phyloP scores from a whole-genome alignment of 2,797 vertebrate genomes.

The Alcedo atthis region DNA sequence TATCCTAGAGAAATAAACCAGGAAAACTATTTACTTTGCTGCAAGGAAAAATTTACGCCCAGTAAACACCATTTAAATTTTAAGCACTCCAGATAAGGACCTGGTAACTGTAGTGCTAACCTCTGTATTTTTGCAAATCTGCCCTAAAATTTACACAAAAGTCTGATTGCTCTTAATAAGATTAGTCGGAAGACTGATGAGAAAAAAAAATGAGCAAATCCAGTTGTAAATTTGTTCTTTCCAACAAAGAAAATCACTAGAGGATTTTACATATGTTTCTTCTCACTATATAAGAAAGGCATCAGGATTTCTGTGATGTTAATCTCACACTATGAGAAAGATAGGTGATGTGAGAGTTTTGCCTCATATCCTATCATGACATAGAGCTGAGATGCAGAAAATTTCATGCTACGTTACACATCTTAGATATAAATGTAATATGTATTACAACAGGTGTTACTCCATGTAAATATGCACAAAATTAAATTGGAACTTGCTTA shows the following conservation, averaged over 20 bases:
- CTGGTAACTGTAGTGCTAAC: no score
- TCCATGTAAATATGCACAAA: not conserved
- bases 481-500: not conserved
- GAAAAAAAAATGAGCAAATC: no score
- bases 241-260: not conserved
- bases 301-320: not conserved
- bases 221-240: no score
- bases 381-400: not conserved
- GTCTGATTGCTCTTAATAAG: no score
- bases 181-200: no score
- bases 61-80: no score
- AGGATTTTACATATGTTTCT: not conserved
- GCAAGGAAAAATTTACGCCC: no score
- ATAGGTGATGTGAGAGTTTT: not conserved
- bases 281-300: not conserved
- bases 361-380: not conserved
- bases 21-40: no score
- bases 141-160: no score
- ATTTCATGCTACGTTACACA: not conserved
- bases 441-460: not conserved
- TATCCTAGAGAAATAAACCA: no score
- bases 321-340: not conserved
- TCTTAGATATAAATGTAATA: not conserved
- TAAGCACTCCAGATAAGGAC: no score
- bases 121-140: no score